phyloP scores from a whole-genome alignment of 2,888 invertebrate genomes.

The Nomada ruficornis region DNA sequence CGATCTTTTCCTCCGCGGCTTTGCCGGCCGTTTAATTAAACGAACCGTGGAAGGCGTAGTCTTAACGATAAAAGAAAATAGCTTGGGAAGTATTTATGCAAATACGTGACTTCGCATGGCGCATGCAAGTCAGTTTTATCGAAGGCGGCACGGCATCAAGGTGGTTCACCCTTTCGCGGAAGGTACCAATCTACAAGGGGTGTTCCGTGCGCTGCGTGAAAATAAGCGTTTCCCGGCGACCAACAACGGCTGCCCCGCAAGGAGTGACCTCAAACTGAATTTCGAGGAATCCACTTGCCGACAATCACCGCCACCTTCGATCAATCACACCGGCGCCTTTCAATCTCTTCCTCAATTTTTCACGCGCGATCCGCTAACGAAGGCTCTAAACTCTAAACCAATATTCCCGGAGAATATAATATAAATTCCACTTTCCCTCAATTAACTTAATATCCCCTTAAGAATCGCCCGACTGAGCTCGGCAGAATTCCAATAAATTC shows the following conservation, averaged over 20 bases:
- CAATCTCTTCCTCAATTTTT: neutral
- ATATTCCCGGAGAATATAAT: neutral
- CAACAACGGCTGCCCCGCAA: neutral
- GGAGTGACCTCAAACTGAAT: neutral
- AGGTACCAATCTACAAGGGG: slow-evolving; percentile 69
- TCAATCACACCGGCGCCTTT: neutral
- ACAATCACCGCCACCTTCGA: neutral
- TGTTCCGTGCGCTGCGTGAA: slow-evolving; percentile 51
- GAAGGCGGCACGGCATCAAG: slow-evolving; percentile 61
- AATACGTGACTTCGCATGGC: slow-evolving; percentile 58
- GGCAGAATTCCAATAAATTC: neutral
- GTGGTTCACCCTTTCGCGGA: slow-evolving; percentile 75
- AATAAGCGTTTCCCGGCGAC: slow-evolving; percentile 32
- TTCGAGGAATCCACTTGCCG: neutral
- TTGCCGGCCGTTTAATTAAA: slow-evolving; percentile 20
- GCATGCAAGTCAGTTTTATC: slow-evolving; percentile 62
- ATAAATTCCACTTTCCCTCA: neutral
- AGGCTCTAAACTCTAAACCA: neutral
- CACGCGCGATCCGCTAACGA: neutral
- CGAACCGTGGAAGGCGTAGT: slow-evolving; percentile 27
- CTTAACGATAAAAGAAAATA: slow-evolving; percentile 63
- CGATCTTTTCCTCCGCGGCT: slow-evolving; percentile 21
- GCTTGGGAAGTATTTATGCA: slow-evolving; percentile 65
- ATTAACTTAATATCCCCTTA: neutral
- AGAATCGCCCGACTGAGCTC: neutral